A percentile compares a stretch with the other conserved stretches of the same genome.
Conservation (phyloP, 1,140 invertebrate species). For the Adoxophyes honmai region DNA sequence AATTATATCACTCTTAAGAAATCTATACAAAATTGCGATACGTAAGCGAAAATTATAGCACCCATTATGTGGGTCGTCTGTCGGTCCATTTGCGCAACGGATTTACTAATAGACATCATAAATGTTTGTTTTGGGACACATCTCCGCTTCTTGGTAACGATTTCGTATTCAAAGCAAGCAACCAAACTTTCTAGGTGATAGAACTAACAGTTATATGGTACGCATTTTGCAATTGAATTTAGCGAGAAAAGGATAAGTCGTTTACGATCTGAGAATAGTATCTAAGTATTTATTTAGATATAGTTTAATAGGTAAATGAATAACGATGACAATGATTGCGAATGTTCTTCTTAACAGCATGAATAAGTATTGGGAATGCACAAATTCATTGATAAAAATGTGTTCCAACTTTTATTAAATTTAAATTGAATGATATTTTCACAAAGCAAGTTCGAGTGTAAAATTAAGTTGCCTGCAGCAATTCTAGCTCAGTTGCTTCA, state of each 20-base stretch:
- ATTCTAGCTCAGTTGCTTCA: too few species aligned
- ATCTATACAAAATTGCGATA: conserved; percentile 3
- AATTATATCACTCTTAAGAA: conserved; percentile 7
- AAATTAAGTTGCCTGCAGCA: too few species aligned
- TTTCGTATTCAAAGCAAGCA: conserved; percentile 28
- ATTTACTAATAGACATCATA: conserved; percentile 6
- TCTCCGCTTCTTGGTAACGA: conserved; percentile 25
- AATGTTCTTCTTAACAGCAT: too few species aligned
- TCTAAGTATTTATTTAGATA: too few species aligned
- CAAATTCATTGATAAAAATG: too few species aligned
- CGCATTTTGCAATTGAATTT: conserved; percentile 23
- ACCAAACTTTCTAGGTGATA: conserved; percentile 28
- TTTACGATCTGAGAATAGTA: too few species aligned
- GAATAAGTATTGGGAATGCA: too few species aligned
- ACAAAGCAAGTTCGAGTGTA: too few species aligned
- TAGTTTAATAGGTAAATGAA: too few species aligned
- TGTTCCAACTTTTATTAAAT: too few species aligned
- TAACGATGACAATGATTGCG: too few species aligned
- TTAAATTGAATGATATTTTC: too few species aligned
- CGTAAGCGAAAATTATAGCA: conserved; percentile 6
- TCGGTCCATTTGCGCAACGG: conserved; percentile 1
- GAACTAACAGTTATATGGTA: conserved; percentile 20
- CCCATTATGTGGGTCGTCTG: conserved; percentile 1
- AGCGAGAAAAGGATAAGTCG: conserved; percentile 9
- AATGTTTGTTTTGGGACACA: conserved; percentile 17